Percentiles rank a stretch among this genome's conserved stretches.
These are phyloP conservation scores for Helarctos malayanus DNA, from an alignment of 2,797 vertebrate species.

Conservation along the genomic window DNA sequence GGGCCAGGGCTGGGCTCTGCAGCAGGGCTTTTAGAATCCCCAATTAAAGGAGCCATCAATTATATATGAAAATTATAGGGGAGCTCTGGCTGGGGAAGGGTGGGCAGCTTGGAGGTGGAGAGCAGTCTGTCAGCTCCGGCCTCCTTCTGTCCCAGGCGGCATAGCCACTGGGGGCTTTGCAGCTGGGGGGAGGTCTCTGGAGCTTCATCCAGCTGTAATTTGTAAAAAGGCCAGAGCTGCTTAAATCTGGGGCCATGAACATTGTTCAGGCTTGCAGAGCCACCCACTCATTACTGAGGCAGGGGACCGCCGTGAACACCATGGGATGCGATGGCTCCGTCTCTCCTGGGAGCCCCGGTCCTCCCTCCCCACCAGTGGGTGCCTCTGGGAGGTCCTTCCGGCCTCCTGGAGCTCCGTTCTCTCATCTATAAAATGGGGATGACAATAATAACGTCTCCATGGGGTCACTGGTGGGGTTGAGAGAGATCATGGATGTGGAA, in stretches of 20 bases:
- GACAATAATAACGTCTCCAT: accelerated
- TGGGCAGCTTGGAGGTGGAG: neutral
- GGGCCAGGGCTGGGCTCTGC: slow-evolving; percentile 26
- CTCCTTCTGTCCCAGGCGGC: neutral
- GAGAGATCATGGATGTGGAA: neutral
- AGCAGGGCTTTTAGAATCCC: slow-evolving; percentile 44
- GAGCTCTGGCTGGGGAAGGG: neutral
- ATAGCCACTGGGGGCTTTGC: neutral
- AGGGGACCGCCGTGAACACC: accelerated
- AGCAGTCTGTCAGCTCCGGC: neutral
- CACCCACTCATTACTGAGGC: neutral
- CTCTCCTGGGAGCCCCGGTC: neutral
- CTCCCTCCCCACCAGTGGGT: too few relatives aligned
- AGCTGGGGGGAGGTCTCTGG: neutral
- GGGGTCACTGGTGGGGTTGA: neutral
- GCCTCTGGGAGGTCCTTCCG: neutral
- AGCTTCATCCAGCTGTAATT: slow-evolving; percentile 52
- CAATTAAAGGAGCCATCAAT: neutral
- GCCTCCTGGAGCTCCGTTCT: neutral
- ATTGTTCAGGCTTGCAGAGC: neutral
- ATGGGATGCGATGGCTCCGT: neutral
- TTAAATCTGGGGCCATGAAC: neutral
- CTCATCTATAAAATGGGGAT: neutral
- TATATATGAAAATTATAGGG: slow-evolving; percentile 22
- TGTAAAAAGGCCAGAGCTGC: slow-evolving; percentile 33